phyloP scores from a whole-genome alignment of 1,140 invertebrate genomes.

The Caenorhabditis inopinata region DNA sequence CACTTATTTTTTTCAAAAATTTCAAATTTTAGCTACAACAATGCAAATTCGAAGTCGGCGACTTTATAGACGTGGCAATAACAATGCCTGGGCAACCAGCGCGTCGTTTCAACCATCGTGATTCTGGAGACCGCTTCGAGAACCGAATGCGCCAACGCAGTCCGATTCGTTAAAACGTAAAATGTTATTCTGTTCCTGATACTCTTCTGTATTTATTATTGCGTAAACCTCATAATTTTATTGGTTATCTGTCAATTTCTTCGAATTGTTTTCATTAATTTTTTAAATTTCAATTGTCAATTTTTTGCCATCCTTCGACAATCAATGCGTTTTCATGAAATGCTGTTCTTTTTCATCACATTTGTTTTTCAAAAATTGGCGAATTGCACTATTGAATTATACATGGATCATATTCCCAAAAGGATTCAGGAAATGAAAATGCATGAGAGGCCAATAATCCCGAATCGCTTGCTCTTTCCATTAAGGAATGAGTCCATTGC shows the following conservation, averaged over 20 bases:
- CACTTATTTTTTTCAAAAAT: too few species aligned
- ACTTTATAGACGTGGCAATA: slow-evolving; percentile 95
- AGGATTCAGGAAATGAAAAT: background rate
- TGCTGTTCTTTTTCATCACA: too few species aligned
- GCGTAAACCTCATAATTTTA: too few species aligned
- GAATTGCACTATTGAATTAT: too few species aligned
- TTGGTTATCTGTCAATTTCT: too few species aligned
- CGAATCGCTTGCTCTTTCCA: background rate
- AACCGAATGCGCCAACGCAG: background rate
- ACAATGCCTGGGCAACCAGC: slow-evolving; percentile 75
- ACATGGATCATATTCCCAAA: background rate
- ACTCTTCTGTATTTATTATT: background rate
- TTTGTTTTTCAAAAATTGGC: too few species aligned
- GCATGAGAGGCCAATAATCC: background rate
- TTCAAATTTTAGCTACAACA: slow-evolving; percentile 77
- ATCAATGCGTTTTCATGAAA: background rate
- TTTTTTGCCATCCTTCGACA: background rate
- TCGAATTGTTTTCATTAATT: too few species aligned
- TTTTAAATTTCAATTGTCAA: background rate
- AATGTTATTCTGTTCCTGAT: too few species aligned
- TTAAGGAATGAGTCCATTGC: background rate
- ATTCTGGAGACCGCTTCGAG: background rate
- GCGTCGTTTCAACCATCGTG: background rate
- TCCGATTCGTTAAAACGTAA: background rate
- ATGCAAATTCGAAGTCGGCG: slow-evolving; percentile 83